phyloP scores from a whole-genome alignment of 2,797 vertebrate genomes.

The Ispidina lecontei region DNA sequence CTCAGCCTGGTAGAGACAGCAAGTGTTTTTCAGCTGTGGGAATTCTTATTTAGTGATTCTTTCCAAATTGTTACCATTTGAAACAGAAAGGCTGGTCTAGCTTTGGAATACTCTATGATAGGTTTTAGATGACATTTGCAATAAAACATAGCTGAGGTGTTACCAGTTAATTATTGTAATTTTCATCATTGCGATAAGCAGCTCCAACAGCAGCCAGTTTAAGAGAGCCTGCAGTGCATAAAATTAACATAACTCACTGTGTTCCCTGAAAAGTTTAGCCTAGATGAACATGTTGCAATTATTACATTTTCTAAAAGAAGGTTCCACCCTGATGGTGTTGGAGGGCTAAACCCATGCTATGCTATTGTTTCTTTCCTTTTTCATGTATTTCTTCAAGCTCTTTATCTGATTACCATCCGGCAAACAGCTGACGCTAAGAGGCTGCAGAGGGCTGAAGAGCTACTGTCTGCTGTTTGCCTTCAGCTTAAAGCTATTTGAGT shows the following conservation, averaged over 20 bases:
- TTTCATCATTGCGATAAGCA: conserved; percentile 75
- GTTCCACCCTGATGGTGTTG: conserved; percentile 60
- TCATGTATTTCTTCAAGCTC: conserved; percentile 82
- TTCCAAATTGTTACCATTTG: conserved; percentile 69
- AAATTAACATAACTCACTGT: conserved; percentile 75
- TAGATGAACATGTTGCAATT: conserved; percentile 77
- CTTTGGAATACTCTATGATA: conserved; percentile 69
- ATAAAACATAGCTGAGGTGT: conserved; percentile 78
- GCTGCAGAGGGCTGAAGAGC: conserved; percentile 85
- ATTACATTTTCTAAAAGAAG: conserved; percentile 73
- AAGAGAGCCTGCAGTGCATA: conserved; percentile 71
- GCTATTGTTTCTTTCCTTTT: conserved; percentile 80
- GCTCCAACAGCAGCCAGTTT: conserved; percentile 60
- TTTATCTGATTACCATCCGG: conserved; percentile 88
- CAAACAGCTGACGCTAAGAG: conserved; percentile 87
- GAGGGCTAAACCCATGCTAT: conserved; percentile 76
- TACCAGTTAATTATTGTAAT: conserved; percentile 81
- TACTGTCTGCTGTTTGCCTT: conserved; percentile 84
- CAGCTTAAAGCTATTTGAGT: conserved; percentile 84
- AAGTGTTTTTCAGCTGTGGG: conserved; percentile 78
- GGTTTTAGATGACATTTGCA: conserved; percentile 73
- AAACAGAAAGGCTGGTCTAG: conserved; percentile 65
- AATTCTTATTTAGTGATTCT: conserved; percentile 75
- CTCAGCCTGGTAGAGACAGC: conserved; percentile 72
- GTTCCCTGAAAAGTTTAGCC: conserved; percentile 76